Conservation (phyloP, 2,888 invertebrate genomes). For the Fragum whitleyi region DNA sequence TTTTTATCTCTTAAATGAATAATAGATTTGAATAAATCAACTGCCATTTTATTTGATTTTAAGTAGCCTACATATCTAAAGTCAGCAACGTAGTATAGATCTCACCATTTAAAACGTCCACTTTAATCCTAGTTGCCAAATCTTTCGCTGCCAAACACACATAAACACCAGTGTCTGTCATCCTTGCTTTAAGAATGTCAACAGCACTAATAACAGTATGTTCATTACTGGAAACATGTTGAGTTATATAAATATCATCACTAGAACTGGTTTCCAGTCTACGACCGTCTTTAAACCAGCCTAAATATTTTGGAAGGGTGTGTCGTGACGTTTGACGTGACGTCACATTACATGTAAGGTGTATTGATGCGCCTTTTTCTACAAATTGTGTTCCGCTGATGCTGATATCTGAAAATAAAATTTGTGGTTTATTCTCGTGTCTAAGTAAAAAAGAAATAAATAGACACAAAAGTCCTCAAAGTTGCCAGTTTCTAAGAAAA, state of each 20-base stretch:
- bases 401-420: constrained; percentile 55
- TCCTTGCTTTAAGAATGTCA: constrained; percentile 53
- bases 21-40: too few relatives aligned
- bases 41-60: too few relatives aligned
- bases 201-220: constrained; percentile 62
- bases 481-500: too few relatives aligned
- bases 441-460: background rate
- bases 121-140: constrained; percentile 61
- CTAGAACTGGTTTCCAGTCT: constrained; percentile 24
- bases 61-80: too few relatives aligned
- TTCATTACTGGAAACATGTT: constrained; percentile 57
- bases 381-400: constrained; percentile 68
- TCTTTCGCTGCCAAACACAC: constrained; percentile 64
- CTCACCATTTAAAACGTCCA: constrained; percentile 67
- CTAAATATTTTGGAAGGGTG: constrained; percentile 51
- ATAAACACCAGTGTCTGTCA: constrained; percentile 66
- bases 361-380: constrained; percentile 62
- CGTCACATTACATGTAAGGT: constrained; percentile 64
- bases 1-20: too few relatives aligned
- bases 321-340: constrained; percentile 45
- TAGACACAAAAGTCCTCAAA: too few relatives aligned
- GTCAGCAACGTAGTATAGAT: background rate
- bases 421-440: too few relatives aligned
- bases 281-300: constrained; percentile 70
- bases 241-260: constrained; percentile 52